Evolutionary conservation across 2,113 vertebrate genomes (phyloP).

Genomic region (Pseudopipra pipra): DNA sequence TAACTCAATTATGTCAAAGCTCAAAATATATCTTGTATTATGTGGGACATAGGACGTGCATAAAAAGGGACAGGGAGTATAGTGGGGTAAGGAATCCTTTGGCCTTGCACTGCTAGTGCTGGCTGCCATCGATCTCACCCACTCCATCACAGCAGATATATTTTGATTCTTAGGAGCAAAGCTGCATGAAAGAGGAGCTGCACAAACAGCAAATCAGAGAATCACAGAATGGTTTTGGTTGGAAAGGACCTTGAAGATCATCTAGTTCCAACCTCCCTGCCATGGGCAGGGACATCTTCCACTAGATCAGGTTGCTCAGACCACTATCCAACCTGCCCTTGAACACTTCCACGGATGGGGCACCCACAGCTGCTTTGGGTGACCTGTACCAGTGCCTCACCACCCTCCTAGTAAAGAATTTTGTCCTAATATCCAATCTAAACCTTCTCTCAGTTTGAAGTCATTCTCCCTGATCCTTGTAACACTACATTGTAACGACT

Average conservation of each 20-base stretch:
- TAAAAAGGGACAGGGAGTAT: background rate
- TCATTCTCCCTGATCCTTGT: background rate
- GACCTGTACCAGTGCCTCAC: background rate
- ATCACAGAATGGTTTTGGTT: background rate
- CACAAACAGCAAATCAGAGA: background rate
- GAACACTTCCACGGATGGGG: background rate
- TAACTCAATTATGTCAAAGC: background rate
- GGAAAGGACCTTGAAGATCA: background rate
- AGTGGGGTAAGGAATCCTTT: background rate
- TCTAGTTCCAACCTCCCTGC: background rate
- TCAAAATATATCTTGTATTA: background rate
- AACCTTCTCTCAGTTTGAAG: background rate
- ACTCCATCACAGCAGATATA: background rate
- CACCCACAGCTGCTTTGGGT: background rate
- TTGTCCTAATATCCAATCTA: background rate
- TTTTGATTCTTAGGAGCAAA: background rate
- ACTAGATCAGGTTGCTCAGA: background rate
- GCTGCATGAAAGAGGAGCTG: background rate
- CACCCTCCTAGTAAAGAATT: background rate
- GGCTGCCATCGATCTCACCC: background rate
- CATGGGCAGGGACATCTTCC: background rate
- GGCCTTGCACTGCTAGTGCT: background rate
- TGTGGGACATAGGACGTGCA: background rate
- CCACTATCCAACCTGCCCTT: background rate
- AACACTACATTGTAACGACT: background rate